Evolutionary conservation across 2,113 vertebrate species (phyloP), one percentile per base, ranked within the genome.

Genomic region (Bostrychus sinensis): DNA sequence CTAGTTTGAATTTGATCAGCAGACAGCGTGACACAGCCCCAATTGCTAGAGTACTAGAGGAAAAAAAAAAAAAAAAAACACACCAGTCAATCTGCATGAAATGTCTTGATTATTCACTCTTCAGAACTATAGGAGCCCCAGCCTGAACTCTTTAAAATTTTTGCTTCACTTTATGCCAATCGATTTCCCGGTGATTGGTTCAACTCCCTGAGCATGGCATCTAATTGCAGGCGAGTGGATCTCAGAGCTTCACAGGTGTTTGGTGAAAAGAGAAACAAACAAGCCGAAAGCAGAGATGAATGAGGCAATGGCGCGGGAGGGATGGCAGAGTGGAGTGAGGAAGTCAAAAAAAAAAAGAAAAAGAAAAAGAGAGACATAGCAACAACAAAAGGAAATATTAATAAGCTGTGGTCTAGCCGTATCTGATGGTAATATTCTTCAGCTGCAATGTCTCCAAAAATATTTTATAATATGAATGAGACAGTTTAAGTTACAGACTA

Each of bases 241-340:
- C 84, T 74, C 66, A 1, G 58, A 71, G 78, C 67, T 48, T 76
- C 68, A 62, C 84, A 83, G 81, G 75, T 83, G 84, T 75, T 81
- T 75, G 63, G 66, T 79, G 55, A 78, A 79, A 82, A 59, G 60
- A 70, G 68, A 75, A 23, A 66, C 55, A 77, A 85, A 88, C 60
- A 70, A 61, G 55, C 45, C n/a, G 60, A 69, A 37, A 64, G 57
- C 12, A 43, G 36, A 30, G 58, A 80, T 63, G 65, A 71, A 74
- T 60, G 65, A 67, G 50, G 39, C 16, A 63, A 28, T n/a, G 7
- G 72, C 56, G 60, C 23, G 32, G 30, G 73, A 65, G 45, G 38
- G 69, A 69, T 25, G 51, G 22, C 55, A 36, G 20, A 57, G 46
- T 4, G 51, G 48, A 56, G n/a, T 2, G 2, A 73, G 36, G 62